Evolutionary conservation across 2,888 invertebrate genomes (phyloP), one percentile per base, ranked within the genome.

Genomic region (Microplitis deprimator): DNA sequence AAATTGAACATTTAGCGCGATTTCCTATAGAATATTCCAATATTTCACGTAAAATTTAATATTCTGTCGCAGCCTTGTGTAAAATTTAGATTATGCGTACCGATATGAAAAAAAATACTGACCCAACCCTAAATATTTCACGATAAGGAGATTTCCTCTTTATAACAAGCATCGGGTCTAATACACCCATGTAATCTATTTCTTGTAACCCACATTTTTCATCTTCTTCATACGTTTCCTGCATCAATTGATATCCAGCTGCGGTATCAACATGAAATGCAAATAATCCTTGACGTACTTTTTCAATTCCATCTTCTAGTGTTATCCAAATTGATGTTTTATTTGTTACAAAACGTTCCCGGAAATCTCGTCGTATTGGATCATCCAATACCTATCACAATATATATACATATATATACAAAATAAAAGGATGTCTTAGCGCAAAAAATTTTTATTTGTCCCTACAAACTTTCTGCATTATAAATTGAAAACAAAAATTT

Each of bases 121-220:
- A 88, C 88, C 85, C 81, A 75, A 84, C 84, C 74, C 83, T 84
- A 3, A 88, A 67, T 13, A 94, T 90, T 69, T 90, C 90, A 40
- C 86, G 80, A 73, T 90, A 90, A 0, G 90, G 89, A 2, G 90
- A 90, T n/a, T 84, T 84, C 72, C 83, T 83, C 59, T 85, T 83
- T 2, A 89, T 83, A 0, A 85, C 83, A 10, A 90, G 77, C 7
- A 88, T 82, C 1, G 90, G 87, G 61, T 84, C 82, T 6, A 87
- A 80, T 5, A 88, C 76, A 13, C 88, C 85, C n/a, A 90, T 81
- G n/a, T 86, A 84, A 75, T 89, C 86, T 38, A 95, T 94, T 85
- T 94, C 94, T 76, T 92, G 92, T 29, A 95, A 88, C 0, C 93
- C 93, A 85, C 95, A 95, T 86, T 95, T 95, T 87, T 95, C 93